A percentile compares a stretch with the other conserved stretches of the same genome.
These are phyloP conservation scores for Nasonia vitripennis DNA, from an alignment of 1,140 invertebrate genomes.

Conservation along the genomic window DNA sequence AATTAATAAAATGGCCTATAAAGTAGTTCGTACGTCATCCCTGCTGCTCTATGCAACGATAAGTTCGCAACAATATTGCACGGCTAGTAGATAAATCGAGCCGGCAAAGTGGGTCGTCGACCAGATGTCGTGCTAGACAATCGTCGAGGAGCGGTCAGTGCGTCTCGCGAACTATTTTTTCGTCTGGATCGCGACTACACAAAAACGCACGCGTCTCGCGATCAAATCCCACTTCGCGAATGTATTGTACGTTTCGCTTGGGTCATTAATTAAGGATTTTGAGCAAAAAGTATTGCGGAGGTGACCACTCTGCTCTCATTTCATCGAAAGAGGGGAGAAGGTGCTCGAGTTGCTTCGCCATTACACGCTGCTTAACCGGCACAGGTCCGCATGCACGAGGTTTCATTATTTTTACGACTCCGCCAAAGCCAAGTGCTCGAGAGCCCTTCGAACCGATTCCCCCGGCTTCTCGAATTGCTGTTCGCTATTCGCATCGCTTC, in stretches of 20 bases:
- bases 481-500: not conserved
- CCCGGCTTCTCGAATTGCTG: constrained; percentile 16
- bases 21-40: constrained; percentile 18
- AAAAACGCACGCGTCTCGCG: too few relatives aligned
- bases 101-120: constrained; percentile 34
- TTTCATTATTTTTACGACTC: constrained; percentile 71
- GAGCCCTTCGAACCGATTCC: constrained; percentile 65
- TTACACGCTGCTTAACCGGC: constrained; percentile 70
- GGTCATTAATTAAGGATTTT: too few relatives aligned
- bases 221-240: too few relatives aligned
- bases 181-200: too few relatives aligned
- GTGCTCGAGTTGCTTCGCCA: constrained; percentile 55
- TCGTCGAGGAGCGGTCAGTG: not conserved
- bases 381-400: constrained; percentile 60
- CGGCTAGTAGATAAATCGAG: constrained; percentile 23
- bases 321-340: not conserved
- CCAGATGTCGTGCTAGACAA: constrained; percentile 52
- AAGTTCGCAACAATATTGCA: constrained; percentile 26
- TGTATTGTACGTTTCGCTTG: too few relatives aligned
- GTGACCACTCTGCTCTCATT: constrained; percentile 42
- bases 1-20: constrained; percentile 7
- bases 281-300: constrained; percentile 15
- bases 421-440: constrained; percentile 66
- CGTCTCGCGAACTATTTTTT: too few relatives aligned
- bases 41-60: not conserved